phyloP scores from a whole-genome alignment of 2,797 vertebrate genomes.

The Spea hammondii region DNA sequence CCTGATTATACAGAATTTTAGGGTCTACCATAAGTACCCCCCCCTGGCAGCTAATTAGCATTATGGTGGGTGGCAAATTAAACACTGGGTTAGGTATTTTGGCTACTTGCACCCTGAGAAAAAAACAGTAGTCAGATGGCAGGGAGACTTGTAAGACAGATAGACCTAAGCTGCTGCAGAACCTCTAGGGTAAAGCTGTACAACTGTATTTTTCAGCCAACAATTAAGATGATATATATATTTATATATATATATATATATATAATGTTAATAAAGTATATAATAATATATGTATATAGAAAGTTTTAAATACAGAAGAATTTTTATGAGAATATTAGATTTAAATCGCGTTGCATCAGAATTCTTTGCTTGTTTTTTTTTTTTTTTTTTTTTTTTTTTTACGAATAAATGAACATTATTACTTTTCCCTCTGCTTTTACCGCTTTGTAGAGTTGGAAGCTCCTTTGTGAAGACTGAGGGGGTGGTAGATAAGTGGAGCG shows the following conservation, averaged over 20 bases:
- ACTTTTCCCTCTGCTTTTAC: no score
- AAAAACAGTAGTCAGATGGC: no score
- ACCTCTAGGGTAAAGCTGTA: conserved; percentile 14
- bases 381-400: neutral
- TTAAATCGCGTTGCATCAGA: no score
- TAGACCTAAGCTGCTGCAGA: conserved; percentile 10
- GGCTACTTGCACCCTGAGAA: no score
- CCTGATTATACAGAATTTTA: neutral
- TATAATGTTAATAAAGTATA: neutral
- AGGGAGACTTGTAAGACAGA: neutral
- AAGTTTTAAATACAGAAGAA: no score
- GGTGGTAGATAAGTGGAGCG: no score
- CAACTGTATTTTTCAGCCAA: neutral
- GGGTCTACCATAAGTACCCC: neutral
- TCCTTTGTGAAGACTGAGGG: no score
- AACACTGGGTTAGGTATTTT: neutral
- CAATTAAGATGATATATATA: neutral
- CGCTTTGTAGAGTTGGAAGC: no score
- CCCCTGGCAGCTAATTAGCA: neutral
- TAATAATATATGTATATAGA: neutral
- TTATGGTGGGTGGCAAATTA: neutral
- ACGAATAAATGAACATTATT: no score
- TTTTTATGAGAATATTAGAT: no score
- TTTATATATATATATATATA: neutral
- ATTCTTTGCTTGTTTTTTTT: neutral